These are phyloP conservation scores for Hydrotaea diabolus DNA, from an alignment of 2,888 invertebrate genomes.

Conservation along the genomic window DNA sequence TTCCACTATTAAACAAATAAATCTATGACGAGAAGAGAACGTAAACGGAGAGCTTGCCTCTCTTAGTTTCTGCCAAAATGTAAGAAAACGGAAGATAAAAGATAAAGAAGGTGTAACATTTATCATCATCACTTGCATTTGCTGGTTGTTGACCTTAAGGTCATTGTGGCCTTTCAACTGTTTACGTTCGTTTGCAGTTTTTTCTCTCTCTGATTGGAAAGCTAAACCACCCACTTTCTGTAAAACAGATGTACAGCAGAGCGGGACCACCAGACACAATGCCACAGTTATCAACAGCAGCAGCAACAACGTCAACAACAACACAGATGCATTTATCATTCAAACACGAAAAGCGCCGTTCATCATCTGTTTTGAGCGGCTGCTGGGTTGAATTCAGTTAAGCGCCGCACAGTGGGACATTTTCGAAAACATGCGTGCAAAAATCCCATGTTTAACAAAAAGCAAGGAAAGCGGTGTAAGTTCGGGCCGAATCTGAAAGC, in stretches of 20 bases:
- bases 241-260: neutral
- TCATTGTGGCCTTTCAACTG: constrained; percentile 42
- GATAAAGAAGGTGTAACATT: neutral
- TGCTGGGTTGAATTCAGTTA: neutral
- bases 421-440: no score
- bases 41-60: no score
- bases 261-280: constrained; percentile 16
- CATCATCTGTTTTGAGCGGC: neutral
- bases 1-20: neutral
- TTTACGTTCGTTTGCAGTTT: neutral
- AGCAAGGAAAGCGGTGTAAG: no score
- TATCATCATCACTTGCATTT: neutral
- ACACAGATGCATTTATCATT: neutral
- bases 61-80: constrained; percentile 8
- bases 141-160: constrained; percentile 61
- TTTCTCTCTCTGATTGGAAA: neutral
- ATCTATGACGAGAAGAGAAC: neutral
- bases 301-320: neutral
- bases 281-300: neutral
- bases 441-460: no score
- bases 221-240: constrained; percentile 32
- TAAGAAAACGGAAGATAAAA: neutral
- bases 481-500: no score
- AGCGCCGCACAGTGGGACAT: no score
- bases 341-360: neutral